phyloP scores from a whole-genome alignment of 2,888 invertebrate species.

The Macropis europaea region DNA sequence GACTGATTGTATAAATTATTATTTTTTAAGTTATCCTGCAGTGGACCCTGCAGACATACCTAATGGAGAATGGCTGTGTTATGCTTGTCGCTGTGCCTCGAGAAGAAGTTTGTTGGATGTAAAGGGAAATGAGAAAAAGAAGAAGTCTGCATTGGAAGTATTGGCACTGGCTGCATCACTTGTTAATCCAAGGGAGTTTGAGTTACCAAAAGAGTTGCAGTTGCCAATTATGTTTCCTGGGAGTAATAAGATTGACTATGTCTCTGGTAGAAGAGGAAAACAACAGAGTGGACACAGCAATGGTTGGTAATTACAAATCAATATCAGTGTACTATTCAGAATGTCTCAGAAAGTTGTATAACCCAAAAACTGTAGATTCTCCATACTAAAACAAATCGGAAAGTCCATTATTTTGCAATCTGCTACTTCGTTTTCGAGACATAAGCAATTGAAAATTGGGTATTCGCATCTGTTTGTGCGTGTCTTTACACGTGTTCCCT shows the following conservation, averaged over 20 bases:
- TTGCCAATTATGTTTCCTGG: slow-evolving; percentile 90
- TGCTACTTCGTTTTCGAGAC: no score
- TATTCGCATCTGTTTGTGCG: no score
- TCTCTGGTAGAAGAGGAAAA: slow-evolving; percentile 72
- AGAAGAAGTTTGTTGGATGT: slow-evolving; percentile 69
- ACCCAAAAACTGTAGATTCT: no score
- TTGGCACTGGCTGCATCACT: slow-evolving; percentile 91
- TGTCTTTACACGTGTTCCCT: no score
- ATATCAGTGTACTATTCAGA: not conserved
- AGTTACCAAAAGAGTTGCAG: slow-evolving; percentile 90
- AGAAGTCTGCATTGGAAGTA: slow-evolving; percentile 85
- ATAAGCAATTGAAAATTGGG: no score
- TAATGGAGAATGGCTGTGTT: slow-evolving; percentile 94
- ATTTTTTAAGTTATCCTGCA: slow-evolving; percentile 90
- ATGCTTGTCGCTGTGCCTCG: slow-evolving; percentile 85
- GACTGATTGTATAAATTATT: not conserved
- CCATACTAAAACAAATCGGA: no score
- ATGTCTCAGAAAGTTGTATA: no score
- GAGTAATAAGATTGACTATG: slow-evolving; percentile 86
- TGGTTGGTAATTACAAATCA: slow-evolving; percentile 61
- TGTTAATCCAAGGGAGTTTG: slow-evolving; percentile 95
- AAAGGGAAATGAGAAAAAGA: slow-evolving; percentile 62
- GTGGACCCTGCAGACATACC: slow-evolving; percentile 94
- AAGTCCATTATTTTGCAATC: no score
- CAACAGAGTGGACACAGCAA: slow-evolving; percentile 68